phyloP scores from a whole-genome alignment of 2,888 invertebrate genomes.

The Dynastes hyllus region DNA sequence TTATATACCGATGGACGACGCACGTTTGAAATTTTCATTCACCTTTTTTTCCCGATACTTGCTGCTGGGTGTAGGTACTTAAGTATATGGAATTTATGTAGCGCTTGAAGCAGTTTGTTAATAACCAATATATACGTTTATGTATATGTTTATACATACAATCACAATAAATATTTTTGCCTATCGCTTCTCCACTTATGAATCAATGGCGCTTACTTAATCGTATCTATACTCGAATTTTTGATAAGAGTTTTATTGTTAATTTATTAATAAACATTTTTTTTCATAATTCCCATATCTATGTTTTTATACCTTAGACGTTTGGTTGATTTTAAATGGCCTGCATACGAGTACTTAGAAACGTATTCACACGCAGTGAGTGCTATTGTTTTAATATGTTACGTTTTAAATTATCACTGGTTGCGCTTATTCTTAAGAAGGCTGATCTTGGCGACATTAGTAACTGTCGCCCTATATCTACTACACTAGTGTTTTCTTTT shows the following conservation, averaged over 20 bases:
- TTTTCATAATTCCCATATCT: conserved; percentile 43
- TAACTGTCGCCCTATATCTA: too few species aligned
- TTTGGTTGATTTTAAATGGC: not conserved
- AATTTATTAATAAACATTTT: conserved; percentile 45
- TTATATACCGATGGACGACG: not conserved
- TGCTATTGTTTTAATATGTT: too few species aligned
- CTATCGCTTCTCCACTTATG: conserved; percentile 11
- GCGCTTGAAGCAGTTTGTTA: not conserved
- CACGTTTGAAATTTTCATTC: conserved; percentile 4
- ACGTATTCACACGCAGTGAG: not conserved
- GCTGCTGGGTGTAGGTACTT: not conserved
- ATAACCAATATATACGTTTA: conserved; percentile 1
- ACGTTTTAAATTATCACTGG: too few species aligned
- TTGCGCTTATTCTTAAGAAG: too few species aligned
- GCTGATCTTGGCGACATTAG: too few species aligned
- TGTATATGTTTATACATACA: conserved; percentile 6
- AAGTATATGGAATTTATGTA: not conserved
- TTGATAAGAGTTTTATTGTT: conserved; percentile 41
- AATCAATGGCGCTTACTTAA: conserved; percentile 38
- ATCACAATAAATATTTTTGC: conserved; percentile 7
- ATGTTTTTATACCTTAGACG: conserved; percentile 28
- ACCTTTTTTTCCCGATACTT: not conserved
- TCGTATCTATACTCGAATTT: conserved; percentile 36
- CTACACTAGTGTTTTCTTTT: too few species aligned
- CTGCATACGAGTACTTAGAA: conserved; percentile 13